Base-by-base conservation (phyloP, 2,888 invertebrate genomes). In the Pyrrhia umbra region DNA sequence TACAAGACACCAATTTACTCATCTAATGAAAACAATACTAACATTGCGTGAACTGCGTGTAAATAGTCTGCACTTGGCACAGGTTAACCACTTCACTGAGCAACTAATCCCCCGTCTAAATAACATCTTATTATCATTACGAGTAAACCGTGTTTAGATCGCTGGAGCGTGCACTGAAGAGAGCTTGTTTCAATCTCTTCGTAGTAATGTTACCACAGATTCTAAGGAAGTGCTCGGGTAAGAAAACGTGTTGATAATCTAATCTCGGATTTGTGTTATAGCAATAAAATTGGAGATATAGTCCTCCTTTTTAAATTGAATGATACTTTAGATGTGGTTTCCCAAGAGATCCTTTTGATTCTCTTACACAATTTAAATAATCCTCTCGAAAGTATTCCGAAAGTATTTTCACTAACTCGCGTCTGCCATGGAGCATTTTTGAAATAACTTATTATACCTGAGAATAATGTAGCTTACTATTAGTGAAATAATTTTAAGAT, bases 111-210 rank as follows among this genome's bases (percentile, higher is more conserved):
- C 23, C 49, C 54, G 54, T 62, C 43, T 77, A 66, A 79, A 78
- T 54, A 70, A 55, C 57, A 25, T 62, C 46, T 54, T 77, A 70
- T 76, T 79, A 77, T 67, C 57, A 74, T 74, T 79, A 66, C 51
- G 34, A 55, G 63, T 60, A 43, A 72, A 57, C 66, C 20, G 47
- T 27, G 56, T 60, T 70, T 68, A 72, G 63, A 66, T 75, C 68
- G 40, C 18, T 66, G 37, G 27, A 64, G 63, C 52, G 72, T 47
- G 55, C 51, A 65, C 23, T 45, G 10, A 59, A 43, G 46, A 42
- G 18, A 6, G 40, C 10, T 6, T 51, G 40, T 62, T 61, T 50
- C 13, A 34, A 45, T 59, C 27, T 37, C 13, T 62, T 23, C 37
- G 8, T 18, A 21, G 25, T 63, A 47, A 71, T 50, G 49, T 43